Evolutionary conservation across 2,113 vertebrate genomes (phyloP).

Genomic region (Rafetus swinhoei): DNA sequence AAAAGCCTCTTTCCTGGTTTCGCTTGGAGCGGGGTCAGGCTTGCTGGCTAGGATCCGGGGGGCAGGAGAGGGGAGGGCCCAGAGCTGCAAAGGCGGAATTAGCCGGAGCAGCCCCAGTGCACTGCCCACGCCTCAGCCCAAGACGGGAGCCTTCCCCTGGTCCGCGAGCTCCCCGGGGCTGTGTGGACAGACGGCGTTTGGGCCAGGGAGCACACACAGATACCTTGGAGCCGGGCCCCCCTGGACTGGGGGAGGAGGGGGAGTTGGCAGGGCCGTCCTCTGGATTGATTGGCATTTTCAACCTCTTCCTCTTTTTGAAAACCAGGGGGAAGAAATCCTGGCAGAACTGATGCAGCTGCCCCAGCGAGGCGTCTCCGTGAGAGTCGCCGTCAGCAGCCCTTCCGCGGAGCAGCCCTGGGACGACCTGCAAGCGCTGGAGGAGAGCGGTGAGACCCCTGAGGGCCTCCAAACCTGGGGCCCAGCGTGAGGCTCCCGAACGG

Average conservation of each 20-base stretch:
- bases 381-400: conserved; percentile 83
- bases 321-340: conserved; percentile 86
- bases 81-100: background rate
- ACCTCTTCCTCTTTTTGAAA: background rate
- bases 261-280: background rate
- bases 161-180: background rate
- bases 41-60: background rate
- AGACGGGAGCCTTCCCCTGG: background rate
- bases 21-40: background rate
- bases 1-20: background rate
- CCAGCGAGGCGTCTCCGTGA: conserved; percentile 73
- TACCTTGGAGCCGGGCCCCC: background rate
- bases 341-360: conserved; percentile 77
- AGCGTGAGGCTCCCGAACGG: background rate
- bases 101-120: background rate
- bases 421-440: conserved; percentile 78
- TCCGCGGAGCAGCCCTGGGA: background rate
- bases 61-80: background rate
- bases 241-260: background rate
- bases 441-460: conserved; percentile 80
- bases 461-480: background rate
- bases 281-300: rapidly evolving
- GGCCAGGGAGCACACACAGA: too few species aligned
- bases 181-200: background rate
- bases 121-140: background rate